A percentile compares a stretch with the other conserved stretches of the same genome.
Evolutionary conservation across 2,888 invertebrate genomes (phyloP).

Genomic region (Resseliella maxima): DNA sequence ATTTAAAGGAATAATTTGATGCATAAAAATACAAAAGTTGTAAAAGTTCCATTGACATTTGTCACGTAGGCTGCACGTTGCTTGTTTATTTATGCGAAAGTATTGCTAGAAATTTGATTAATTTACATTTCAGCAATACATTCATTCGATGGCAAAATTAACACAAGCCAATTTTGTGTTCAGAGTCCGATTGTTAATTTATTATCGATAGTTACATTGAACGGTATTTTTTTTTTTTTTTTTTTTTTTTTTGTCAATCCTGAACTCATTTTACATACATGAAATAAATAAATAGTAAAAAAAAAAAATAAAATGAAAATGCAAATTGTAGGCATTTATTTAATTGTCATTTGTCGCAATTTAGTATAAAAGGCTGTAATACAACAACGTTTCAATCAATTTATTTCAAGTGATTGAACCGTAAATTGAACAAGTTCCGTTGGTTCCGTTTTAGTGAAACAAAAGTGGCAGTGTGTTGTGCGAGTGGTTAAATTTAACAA

Average conservation of each 20-base stretch:
- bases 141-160: not conserved
- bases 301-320: not conserved
- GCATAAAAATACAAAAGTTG: too few species aligned
- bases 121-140: not conserved
- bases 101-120: not conserved
- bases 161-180: not conserved
- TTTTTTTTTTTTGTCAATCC: too few species aligned
- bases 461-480: not conserved
- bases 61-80: conserved; percentile 13
- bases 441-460: not conserved
- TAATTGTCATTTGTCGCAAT: not conserved
- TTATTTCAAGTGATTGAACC: not conserved
- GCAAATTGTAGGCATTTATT: not conserved
- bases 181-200: conserved; percentile 6
- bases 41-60: not conserved
- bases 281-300: conserved; percentile 9
- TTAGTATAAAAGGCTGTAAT: not conserved
- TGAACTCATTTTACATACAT: conserved; percentile 29
- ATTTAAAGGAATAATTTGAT: too few species aligned
- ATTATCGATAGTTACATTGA: not conserved
- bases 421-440: not conserved
- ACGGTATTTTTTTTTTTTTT: too few species aligned
- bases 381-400: not conserved
- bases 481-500: not conserved
- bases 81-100: conserved; percentile 33